Conservation (phyloP, 1,140 invertebrate species). For the Cotesia vestalis region DNA sequence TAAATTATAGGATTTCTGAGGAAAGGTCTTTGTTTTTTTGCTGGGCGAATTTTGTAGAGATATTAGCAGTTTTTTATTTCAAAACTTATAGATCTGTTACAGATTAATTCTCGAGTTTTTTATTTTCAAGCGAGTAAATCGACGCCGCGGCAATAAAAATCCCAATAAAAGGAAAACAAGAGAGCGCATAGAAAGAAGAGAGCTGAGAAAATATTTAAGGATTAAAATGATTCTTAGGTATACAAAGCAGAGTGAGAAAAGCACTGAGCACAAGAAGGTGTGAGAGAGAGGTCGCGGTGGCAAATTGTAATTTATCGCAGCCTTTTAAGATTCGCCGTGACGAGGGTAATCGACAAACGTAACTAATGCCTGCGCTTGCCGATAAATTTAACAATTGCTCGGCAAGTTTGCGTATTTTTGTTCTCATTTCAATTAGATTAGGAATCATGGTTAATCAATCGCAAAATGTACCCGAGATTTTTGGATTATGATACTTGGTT, state of each 20-base stretch:
- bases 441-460: slow-evolving; percentile 24
- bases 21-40: too few relatives aligned
- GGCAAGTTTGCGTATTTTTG: slow-evolving; percentile 12
- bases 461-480: slow-evolving; percentile 31
- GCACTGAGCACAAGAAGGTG: not conserved
- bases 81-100: slow-evolving; percentile 31
- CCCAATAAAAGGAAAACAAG: not conserved
- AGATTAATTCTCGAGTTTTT: slow-evolving; percentile 26
- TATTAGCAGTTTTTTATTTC: slow-evolving; percentile 20
- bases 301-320: slow-evolving; percentile 49
- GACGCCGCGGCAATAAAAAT: slow-evolving; percentile 27
- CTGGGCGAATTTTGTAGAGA: slow-evolving; percentile 8
- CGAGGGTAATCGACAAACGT: slow-evolving; percentile 46
- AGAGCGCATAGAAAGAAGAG: not conserved
- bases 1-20: too few relatives aligned
- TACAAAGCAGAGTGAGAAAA: not conserved
- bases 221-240: slow-evolving; percentile 9
- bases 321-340: slow-evolving; percentile 25
- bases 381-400: slow-evolving; percentile 42
- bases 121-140: slow-evolving; percentile 34
- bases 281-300: slow-evolving; percentile 34
- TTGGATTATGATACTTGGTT: too few relatives aligned
- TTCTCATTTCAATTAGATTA: not conserved
- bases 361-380: slow-evolving; percentile 42
- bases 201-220: slow-evolving; percentile 8